phyloP scores from a whole-genome alignment of 2,113 vertebrate genomes.

The Chrysochloris asiatica region DNA sequence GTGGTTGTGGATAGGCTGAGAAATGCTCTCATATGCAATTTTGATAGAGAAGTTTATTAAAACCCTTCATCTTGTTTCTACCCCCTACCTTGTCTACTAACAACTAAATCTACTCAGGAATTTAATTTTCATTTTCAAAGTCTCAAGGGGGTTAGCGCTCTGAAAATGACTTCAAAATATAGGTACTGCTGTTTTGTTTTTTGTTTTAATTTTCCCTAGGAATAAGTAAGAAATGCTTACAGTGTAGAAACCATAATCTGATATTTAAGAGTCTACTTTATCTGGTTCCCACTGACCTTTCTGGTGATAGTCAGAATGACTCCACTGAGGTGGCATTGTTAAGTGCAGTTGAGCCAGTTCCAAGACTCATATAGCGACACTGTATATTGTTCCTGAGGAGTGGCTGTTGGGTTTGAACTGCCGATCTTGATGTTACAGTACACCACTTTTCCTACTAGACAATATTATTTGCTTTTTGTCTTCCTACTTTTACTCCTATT shows the following conservation, averaged over 20 bases:
- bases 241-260: constrained; percentile 50
- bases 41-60: constrained; percentile 77
- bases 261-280: constrained; percentile 1
- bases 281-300: background rate
- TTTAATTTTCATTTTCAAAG: constrained; percentile 78
- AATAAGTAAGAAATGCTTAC: constrained; percentile 48
- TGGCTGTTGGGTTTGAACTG: too few relatives aligned
- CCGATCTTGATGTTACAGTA: too few relatives aligned
- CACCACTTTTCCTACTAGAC: too few relatives aligned
- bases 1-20: constrained; percentile 52
- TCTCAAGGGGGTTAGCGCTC: constrained; percentile 68
- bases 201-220: constrained; percentile 50
- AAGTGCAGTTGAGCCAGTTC: too few relatives aligned
- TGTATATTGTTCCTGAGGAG: too few relatives aligned
- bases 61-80: constrained; percentile 74
- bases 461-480: background rate
- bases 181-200: constrained; percentile 39
- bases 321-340: too few relatives aligned
- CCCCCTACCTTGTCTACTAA: constrained; percentile 75
- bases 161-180: constrained; percentile 65
- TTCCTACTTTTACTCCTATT: background rate
- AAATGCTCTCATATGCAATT: constrained; percentile 69
- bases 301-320: background rate
- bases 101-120: constrained; percentile 78
- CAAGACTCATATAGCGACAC: too few relatives aligned